phyloP scores from a whole-genome alignment of 1,140 invertebrate genomes.

The Drosophila teissieri region DNA sequence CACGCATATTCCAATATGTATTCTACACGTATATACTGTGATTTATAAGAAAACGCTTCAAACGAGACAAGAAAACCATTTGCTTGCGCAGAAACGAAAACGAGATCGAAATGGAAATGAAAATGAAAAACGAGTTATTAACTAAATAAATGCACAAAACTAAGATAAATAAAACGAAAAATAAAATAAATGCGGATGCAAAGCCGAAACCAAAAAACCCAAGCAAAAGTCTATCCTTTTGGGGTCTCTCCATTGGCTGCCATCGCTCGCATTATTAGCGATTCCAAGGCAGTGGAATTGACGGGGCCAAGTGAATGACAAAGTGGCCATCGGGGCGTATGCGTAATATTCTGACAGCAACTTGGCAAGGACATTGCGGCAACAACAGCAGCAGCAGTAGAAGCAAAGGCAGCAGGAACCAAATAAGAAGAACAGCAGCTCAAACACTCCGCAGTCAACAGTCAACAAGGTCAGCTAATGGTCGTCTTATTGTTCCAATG shows the following conservation, averaged over 20 bases:
- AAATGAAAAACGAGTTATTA: slow-evolving; percentile 61
- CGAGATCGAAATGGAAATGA: slow-evolving; percentile 15
- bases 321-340: slow-evolving; percentile 68
- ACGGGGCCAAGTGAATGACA: slow-evolving; percentile 45
- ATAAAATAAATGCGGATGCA: slow-evolving; percentile 59
- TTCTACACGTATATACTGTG: slow-evolving; percentile 82
- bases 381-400: not conserved
- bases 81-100: slow-evolving; percentile 58
- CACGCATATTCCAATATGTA: slow-evolving; percentile 65
- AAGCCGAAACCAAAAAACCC: slow-evolving; percentile 61
- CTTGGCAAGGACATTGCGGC: slow-evolving; percentile 46
- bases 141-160: slow-evolving; percentile 79
- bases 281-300: slow-evolving; percentile 43
- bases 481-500: slow-evolving; percentile 73
- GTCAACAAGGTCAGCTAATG: slow-evolving; percentile 78
- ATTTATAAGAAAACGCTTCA: slow-evolving; percentile 82
- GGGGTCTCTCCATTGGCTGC: slow-evolving; percentile 39
- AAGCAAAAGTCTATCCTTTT: slow-evolving; percentile 67
- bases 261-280: slow-evolving; percentile 39
- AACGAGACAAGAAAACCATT: slow-evolving; percentile 57
- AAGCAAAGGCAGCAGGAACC: slow-evolving; percentile 6
- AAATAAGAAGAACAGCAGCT: slow-evolving; percentile 11
- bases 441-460: slow-evolving; percentile 41
- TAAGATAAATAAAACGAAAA: slow-evolving; percentile 42
- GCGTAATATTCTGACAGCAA: slow-evolving; percentile 61